A percentile compares a stretch with the other conserved stretches of the same genome.
Conservation (phyloP, 2,113 vertebrate species). For the Phrynocephalus versicolor region DNA sequence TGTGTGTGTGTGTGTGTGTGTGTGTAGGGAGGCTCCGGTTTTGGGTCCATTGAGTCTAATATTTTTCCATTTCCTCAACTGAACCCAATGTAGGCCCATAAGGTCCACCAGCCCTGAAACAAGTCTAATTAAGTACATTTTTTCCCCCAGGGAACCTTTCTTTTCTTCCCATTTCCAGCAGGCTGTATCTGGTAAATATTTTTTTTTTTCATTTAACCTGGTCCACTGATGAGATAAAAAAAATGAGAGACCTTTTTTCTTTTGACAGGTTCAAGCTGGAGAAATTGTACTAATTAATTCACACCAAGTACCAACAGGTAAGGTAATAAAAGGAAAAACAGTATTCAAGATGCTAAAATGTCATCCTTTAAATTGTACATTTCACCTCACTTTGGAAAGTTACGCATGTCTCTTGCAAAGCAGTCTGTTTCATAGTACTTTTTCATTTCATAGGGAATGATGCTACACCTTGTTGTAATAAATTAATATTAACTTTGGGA, state of each 20-base stretch:
- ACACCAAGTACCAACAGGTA: slow-evolving; percentile 52
- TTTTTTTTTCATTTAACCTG: no score
- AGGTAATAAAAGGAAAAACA: slow-evolving; percentile 51
- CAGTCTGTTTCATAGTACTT: slow-evolving; percentile 34
- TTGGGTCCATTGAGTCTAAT: neutral
- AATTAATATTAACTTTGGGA: slow-evolving; percentile 38
- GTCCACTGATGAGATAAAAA: no score
- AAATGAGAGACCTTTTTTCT: no score
- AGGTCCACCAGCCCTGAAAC: no score
- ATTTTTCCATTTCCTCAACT: neutral
- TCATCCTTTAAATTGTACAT: slow-evolving; percentile 61
- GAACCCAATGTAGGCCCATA: no score
- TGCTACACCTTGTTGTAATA: slow-evolving; percentile 8
- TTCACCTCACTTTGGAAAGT: slow-evolving; percentile 61
- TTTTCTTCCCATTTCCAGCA: no score
- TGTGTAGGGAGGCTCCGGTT: neutral
- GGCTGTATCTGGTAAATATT: no score
- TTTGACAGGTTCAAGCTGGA: slow-evolving; percentile 48
- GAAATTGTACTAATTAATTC: slow-evolving; percentile 53
- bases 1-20: no score
- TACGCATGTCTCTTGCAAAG: slow-evolving; percentile 22
- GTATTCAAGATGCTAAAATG: slow-evolving; percentile 62
- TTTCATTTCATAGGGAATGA: slow-evolving; percentile 43
- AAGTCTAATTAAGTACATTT: neutral
- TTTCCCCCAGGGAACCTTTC: neutral